These are phyloP conservation scores for Catotricha subobsoleta DNA, from an alignment of 2,888 invertebrate genomes.

Conservation along the genomic window DNA sequence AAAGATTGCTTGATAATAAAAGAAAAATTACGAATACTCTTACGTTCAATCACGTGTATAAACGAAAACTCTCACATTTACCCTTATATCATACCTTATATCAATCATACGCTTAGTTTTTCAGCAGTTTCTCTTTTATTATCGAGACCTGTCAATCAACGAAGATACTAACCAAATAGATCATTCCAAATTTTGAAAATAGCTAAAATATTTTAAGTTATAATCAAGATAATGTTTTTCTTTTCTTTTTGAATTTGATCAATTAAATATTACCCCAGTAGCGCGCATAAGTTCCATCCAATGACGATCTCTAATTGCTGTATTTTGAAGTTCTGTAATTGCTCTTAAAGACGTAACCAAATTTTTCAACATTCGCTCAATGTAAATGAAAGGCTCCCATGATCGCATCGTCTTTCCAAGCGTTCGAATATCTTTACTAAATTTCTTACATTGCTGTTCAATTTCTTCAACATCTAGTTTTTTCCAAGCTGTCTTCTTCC, in stretches of 20 bases:
- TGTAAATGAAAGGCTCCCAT: conserved; percentile 60
- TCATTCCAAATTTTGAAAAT: conserved; percentile 5
- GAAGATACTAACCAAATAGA: conserved; percentile 6
- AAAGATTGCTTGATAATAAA: neutral
- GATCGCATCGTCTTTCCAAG: conserved; percentile 68
- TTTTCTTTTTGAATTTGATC: neutral
- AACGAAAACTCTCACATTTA: no score
- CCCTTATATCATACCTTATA: no score
- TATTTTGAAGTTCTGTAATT: conserved; percentile 86
- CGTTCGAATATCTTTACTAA: conserved; percentile 66
- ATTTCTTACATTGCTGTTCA: conserved; percentile 90
- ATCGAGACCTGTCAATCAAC: no score
- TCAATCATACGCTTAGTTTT: no score
- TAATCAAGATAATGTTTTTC: no score
- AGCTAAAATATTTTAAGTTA: no score
- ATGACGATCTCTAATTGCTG: conserved; percentile 83
- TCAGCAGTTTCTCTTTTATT: neutral
- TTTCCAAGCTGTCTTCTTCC: conserved; percentile 89
- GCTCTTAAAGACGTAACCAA: conserved; percentile 84
- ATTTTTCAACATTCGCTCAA: conserved; percentile 74
- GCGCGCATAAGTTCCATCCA: conserved; percentile 90
- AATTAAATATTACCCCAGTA: conserved; percentile 47
- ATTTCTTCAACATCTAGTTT: conserved; percentile 87
- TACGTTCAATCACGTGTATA: no score
- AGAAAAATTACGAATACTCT: no score